Evolutionary conservation across 2,888 invertebrate species (phyloP), one percentile per base, ranked within the genome.

Genomic region (Lottia gigantea): DNA sequence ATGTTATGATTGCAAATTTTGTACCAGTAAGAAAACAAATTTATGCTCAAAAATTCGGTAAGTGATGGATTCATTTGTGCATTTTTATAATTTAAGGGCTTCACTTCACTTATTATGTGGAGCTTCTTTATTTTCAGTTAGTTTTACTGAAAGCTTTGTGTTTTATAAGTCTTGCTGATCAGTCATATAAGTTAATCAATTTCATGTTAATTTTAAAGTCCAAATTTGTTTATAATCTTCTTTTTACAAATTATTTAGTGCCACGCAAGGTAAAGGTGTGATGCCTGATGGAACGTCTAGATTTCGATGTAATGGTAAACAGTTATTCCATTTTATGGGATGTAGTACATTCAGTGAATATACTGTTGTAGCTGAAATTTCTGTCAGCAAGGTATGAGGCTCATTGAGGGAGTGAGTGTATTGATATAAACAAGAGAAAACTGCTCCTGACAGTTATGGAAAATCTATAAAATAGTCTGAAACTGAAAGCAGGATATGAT

Each of bases 1-100:
- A 89, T 98, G 98, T 89, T 92, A 93, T 26, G 93, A 95, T 45
- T 98, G 98, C 90, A 96, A 98, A 88, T 98, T 95, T 88, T 98
- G 98, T 89, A 92, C 93, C 74, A 96, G 93, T 71, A 92, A 94
- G 0, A 98, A 98, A 89, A 98, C 98, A 0, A 98, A 98, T 90
- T 90, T 98, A n/a, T 98, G 98, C 86, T 93, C 95, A 84, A 97
- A 95, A 89, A 95, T 98, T 68, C 77, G 82, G 80, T 78, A 62
- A 62, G 46, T 64, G 19, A 23, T 19, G 11, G 8, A 40, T 40
- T 11, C 11, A 40, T n/a, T n/a, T n/a, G 6, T 31, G 6, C 6
- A 2, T 4, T 31, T 31, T 6, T 4, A 31, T 31, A 31, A 31
- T 31, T 31, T 4, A 31, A 6, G 31, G 31, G 31, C 31, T 31